phyloP scores from a whole-genome alignment of 1,140 invertebrate genomes.

The Choristoneura fumiferana region DNA sequence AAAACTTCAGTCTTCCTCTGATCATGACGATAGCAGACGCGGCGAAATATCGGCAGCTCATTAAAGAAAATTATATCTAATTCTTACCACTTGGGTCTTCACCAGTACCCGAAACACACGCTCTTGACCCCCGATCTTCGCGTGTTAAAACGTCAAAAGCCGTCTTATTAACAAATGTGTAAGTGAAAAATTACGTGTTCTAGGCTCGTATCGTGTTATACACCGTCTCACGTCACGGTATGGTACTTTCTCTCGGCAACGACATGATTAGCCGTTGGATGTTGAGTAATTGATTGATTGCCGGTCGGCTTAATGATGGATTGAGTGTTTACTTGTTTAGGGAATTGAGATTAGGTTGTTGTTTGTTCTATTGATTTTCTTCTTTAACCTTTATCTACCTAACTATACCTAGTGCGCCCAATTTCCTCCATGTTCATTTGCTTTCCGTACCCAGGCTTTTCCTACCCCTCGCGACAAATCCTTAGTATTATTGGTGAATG shows the following conservation, averaged over 20 bases:
- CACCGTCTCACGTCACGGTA: constrained; percentile 1
- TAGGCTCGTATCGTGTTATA: neutral
- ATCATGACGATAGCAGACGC: too few relatives aligned
- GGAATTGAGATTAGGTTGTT: too few relatives aligned
- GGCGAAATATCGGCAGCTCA: too few relatives aligned
- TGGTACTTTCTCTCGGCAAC: constrained; percentile 29
- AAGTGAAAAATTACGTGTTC: constrained; percentile 26
- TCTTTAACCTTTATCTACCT: too few relatives aligned
- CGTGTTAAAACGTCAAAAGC: constrained; percentile 26
- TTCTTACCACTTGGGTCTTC: neutral
- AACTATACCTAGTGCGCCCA: too few relatives aligned
- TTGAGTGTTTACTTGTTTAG: constrained; percentile 8
- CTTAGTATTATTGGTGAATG: too few relatives aligned
- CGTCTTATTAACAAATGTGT: constrained; percentile 23
- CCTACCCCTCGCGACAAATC: too few relatives aligned
- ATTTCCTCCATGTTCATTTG: too few relatives aligned
- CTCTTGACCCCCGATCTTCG: constrained; percentile 23
- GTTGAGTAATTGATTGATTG: constrained; percentile 18
- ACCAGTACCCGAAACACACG: constrained; percentile 4
- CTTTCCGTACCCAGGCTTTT: too few relatives aligned
- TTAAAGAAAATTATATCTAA: too few relatives aligned
- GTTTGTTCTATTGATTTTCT: too few relatives aligned
- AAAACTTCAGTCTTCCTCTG: too few relatives aligned
- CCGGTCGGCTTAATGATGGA: constrained; percentile 10
- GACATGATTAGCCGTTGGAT: constrained; percentile 15